Conservation (phyloP, 2,113 vertebrate species). For the Erinaceus europaeus region DNA sequence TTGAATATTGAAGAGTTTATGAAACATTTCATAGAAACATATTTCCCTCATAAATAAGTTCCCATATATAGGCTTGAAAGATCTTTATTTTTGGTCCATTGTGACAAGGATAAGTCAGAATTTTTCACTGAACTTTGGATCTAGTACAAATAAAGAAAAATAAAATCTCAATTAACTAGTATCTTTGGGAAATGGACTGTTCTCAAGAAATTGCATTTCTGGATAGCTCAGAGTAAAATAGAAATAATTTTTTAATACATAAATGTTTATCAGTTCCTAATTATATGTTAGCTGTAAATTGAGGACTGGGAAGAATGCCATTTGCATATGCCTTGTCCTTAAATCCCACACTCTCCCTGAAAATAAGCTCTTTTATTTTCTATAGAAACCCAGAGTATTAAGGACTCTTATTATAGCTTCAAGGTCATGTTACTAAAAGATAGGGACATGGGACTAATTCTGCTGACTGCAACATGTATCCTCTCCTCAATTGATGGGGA, state of each 20-base stretch:
- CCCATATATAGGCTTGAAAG: neutral
- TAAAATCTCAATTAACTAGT: constrained; percentile 14
- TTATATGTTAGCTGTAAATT: neutral
- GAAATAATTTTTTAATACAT: constrained; percentile 5
- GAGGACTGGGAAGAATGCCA: neutral
- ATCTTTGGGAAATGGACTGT: constrained; percentile 12
- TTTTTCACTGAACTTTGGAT: constrained; percentile 31
- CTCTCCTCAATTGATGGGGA: neutral
- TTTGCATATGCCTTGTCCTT: neutral
- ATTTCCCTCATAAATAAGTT: constrained; percentile 37
- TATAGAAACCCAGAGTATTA: neutral
- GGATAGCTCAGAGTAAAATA: neutral
- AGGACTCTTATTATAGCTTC: neutral
- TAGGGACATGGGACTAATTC: neutral
- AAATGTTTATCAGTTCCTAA: constrained; percentile 1
- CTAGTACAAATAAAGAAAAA: neutral
- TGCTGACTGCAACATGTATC: neutral
- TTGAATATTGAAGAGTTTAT: constrained; percentile 56
- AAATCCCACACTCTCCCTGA: neutral
- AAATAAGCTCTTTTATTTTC: neutral
- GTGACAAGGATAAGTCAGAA: constrained; percentile 10
- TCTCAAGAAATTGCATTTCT: constrained; percentile 24
- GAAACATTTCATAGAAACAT: constrained; percentile 39
- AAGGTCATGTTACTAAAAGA: neutral
- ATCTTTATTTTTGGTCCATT: neutral